These are phyloP conservation scores for Sthenelais limicola DNA, from an alignment of 2,888 invertebrate species.

Conservation along the genomic window DNA sequence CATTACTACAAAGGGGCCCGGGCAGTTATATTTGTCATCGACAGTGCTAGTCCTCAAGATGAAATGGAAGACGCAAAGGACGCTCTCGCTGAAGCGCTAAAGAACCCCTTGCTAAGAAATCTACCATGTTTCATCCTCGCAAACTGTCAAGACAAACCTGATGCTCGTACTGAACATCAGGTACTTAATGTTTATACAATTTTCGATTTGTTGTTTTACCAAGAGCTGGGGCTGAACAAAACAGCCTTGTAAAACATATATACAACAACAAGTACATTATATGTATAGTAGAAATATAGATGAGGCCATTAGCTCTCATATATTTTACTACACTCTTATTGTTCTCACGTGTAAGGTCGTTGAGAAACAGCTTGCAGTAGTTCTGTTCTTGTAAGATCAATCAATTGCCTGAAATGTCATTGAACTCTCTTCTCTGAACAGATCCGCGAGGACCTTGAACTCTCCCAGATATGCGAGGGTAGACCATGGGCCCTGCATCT, in stretches of 20 bases:
- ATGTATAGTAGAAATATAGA: neutral
- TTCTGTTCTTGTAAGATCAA: too few relatives aligned
- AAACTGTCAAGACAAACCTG: conserved; percentile 62
- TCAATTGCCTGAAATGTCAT: too few relatives aligned
- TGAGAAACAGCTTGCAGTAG: too few relatives aligned
- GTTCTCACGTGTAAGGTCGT: neutral
- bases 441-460: conserved; percentile 29
- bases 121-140: conserved; percentile 66
- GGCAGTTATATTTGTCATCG: conserved; percentile 67
- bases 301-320: neutral
- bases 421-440: too few relatives aligned
- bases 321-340: neutral
- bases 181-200: conserved; percentile 49
- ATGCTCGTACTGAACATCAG: conserved; percentile 59
- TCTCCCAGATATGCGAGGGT: conserved; percentile 19
- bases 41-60: conserved; percentile 60
- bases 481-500: conserved; percentile 28
- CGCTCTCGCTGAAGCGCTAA: conserved; percentile 60
- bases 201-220: too few relatives aligned
- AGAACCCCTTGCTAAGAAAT: conserved; percentile 57
- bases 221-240: too few relatives aligned
- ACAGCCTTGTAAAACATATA: neutral
- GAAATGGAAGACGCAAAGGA: conserved; percentile 56
- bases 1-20: conserved; percentile 64
- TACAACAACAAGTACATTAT: neutral